phyloP scores from a whole-genome alignment of 2,888 invertebrate species.

The Caenorhabditis doughertyi region DNA sequence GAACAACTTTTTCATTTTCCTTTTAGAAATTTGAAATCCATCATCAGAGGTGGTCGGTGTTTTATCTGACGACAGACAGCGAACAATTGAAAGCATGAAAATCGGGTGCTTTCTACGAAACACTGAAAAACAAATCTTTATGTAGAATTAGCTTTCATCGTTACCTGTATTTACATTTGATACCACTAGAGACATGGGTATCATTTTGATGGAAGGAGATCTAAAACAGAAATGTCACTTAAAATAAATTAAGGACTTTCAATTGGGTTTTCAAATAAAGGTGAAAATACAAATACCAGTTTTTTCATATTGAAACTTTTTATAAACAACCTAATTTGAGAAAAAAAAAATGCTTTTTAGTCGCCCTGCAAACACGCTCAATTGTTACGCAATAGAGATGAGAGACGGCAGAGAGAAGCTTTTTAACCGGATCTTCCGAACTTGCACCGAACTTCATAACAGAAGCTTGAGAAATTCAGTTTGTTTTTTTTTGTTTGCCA shows the following conservation, averaged over 20 bases:
- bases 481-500: neutral
- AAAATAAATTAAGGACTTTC: slow-evolving; percentile 3
- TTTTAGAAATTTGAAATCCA: slow-evolving; percentile 35
- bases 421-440: neutral
- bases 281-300: too few relatives aligned
- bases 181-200: slow-evolving; percentile 44
- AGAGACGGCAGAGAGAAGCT: slow-evolving; percentile 17
- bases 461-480: neutral
- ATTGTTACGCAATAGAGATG: slow-evolving; percentile 8
- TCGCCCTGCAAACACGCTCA: neutral
- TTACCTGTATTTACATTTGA: slow-evolving; percentile 53
- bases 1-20: slow-evolving; percentile 58
- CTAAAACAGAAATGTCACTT: neutral
- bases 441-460: neutral
- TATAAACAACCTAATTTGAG: too few relatives aligned
- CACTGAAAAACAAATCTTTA: slow-evolving; percentile 23
- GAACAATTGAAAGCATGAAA: slow-evolving; percentile 35
- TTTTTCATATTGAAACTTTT: too few relatives aligned
- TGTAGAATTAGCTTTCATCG: neutral
- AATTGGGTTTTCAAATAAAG: too few relatives aligned
- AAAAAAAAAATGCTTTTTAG: slow-evolving; percentile 1
- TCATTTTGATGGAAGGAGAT: slow-evolving; percentile 23
- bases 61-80: slow-evolving; percentile 32
- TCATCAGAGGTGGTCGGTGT: slow-evolving; percentile 12
- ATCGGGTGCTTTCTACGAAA: slow-evolving; percentile 37